Percentiles rank a stretch among this genome's conserved stretches.
Conservation (phyloP, 1,140 invertebrate genomes). For the Cherax destructor region DNA sequence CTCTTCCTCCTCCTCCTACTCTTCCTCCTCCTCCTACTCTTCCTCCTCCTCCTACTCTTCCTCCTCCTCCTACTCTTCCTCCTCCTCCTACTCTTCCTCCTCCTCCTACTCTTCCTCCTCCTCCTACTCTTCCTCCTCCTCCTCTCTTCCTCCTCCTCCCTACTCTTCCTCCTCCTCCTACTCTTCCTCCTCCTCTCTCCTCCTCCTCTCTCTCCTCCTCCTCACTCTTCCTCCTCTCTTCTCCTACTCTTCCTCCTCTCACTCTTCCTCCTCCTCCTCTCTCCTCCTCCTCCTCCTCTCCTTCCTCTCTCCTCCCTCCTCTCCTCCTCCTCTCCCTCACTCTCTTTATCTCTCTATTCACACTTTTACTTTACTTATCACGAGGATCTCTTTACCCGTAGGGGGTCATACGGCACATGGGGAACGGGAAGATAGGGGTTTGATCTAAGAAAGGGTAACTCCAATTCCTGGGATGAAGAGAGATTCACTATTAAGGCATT, state of each 20-base stretch:
- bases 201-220: not conserved
- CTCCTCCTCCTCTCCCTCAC: not conserved
- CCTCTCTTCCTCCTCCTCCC: too few species aligned
- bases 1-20: not conserved
- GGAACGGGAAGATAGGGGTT: too few species aligned
- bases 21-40: not conserved
- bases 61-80: not conserved
- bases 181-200: not conserved
- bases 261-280: not conserved
- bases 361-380: not conserved
- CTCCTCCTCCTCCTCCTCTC: not conserved
- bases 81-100: slow-evolving; percentile 9
- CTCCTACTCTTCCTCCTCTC: not conserved
- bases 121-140: too few species aligned
- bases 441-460: not conserved
- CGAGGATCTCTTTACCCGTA: too few species aligned
- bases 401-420: too few species aligned
- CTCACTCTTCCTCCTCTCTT: not conserved
- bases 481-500: not conserved
- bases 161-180: not conserved
- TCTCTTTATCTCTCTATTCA: not conserved
- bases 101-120: not conserved
- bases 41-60: not conserved
- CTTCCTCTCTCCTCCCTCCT: slow-evolving; percentile 8
- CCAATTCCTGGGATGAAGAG: not conserved